Conservation (phyloP, 2,888 invertebrate genomes). For the Tortrix viridana region DNA sequence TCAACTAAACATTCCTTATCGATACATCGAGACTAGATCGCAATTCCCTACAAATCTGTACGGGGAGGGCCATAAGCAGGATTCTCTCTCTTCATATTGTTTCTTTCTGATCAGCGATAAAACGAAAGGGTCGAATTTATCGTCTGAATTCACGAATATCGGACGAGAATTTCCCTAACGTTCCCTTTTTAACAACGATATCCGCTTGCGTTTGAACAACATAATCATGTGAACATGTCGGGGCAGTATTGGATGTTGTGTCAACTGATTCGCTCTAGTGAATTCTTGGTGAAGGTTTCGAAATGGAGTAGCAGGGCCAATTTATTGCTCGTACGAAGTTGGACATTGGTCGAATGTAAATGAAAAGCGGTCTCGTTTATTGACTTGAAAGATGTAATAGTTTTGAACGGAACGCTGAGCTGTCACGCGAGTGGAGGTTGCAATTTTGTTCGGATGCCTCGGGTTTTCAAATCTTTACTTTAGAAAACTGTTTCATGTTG, state of each 20-base stretch:
- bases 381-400: constrained; percentile 57
- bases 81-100: constrained; percentile 61
- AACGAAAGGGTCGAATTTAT: constrained; percentile 59
- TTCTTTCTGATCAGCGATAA: constrained; percentile 65
- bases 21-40: constrained; percentile 47
- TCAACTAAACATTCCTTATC: constrained; percentile 46
- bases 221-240: background rate
- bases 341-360: constrained; percentile 59
- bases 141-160: constrained; percentile 44
- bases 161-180: constrained; percentile 11
- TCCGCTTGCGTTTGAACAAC: constrained; percentile 2
- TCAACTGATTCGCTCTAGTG: constrained; percentile 17
- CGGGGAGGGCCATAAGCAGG: constrained; percentile 52
- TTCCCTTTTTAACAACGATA: constrained; percentile 32
- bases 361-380: constrained; percentile 60
- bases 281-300: constrained; percentile 40
- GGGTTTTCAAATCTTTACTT: background rate
- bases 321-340: constrained; percentile 59
- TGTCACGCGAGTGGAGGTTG: constrained; percentile 28
- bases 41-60: constrained; percentile 53
- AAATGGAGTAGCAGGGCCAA: constrained; percentile 55
- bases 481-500: no score
- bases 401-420: constrained; percentile 40
- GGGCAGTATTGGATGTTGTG: constrained; percentile 40
- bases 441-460: constrained; percentile 20